Evolutionary conservation across 1,140 invertebrate genomes (phyloP).

Genomic region (Grapholita molesta): DNA sequence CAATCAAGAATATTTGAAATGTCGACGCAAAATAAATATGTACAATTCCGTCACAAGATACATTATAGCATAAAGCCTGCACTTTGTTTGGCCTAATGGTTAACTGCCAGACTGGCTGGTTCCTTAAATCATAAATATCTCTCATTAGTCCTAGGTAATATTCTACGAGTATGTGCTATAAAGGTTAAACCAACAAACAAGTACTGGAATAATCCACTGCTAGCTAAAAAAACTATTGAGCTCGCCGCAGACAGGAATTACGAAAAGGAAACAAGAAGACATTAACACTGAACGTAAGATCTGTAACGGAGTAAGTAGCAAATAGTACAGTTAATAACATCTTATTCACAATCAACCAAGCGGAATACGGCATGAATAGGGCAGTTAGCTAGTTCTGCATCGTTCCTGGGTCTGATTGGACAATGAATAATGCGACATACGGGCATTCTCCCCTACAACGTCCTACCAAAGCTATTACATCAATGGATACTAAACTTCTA

Average conservation of each 20-base stretch:
- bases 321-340: not conserved
- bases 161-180: too few species aligned
- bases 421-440: constrained; percentile 9
- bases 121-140: too few species aligned
- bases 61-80: too few species aligned
- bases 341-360: not conserved
- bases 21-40: too few species aligned
- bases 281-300: not conserved
- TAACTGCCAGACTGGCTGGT: too few species aligned
- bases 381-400: not conserved
- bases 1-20: too few species aligned
- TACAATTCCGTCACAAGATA: too few species aligned
- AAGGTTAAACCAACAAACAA: too few species aligned
- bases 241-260: not conserved
- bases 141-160: too few species aligned
- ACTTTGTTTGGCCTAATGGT: too few species aligned
- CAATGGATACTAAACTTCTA: not conserved
- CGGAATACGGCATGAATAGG: not conserved
- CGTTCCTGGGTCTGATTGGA: not conserved
- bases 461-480: not conserved
- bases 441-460: not conserved
- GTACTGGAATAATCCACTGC: too few species aligned
- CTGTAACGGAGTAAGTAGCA: not conserved
- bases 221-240: not conserved
- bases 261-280: not conserved